phyloP scores from a whole-genome alignment of 1,140 invertebrate species.

The Zaprionus inermis region DNA sequence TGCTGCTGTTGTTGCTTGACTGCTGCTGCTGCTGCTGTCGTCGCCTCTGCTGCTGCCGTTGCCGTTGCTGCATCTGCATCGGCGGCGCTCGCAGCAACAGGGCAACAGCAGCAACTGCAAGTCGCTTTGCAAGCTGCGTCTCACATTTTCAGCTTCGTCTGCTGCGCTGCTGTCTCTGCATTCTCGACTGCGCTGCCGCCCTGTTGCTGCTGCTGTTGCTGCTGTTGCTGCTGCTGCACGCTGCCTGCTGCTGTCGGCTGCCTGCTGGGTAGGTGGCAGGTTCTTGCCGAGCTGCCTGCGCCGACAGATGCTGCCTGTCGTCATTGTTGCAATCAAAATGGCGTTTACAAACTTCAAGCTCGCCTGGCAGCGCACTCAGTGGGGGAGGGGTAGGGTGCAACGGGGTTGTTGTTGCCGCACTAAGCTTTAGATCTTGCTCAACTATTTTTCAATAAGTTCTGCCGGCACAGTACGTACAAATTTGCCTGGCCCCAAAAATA shows the following conservation, averaged over 20 bases:
- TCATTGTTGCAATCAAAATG: constrained; percentile 56
- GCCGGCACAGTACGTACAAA: constrained; percentile 39
- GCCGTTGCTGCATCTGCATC: constrained; percentile 76
- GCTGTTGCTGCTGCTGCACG: neutral
- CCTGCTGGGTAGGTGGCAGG: constrained; percentile 33
- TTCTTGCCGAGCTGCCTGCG: constrained; percentile 30
- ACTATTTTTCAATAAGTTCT: constrained; percentile 45
- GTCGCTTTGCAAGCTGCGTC: constrained; percentile 48
- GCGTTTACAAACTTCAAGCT: constrained; percentile 45
- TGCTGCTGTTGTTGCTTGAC: constrained; percentile 56
- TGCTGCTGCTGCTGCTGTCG: constrained; percentile 23
- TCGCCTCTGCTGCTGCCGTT: constrained; percentile 20
- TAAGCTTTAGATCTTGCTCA: constrained; percentile 37
- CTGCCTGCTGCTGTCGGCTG: neutral
- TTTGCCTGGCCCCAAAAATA: constrained; percentile 53
- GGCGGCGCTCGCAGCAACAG: constrained; percentile 73
- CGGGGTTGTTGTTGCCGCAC: neutral
- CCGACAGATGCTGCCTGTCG: constrained; percentile 42
- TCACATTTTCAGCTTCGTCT: neutral
- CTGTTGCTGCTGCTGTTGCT: neutral
- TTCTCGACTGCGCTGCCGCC: constrained; percentile 7
- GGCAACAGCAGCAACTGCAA: constrained; percentile 70
- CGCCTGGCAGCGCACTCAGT: neutral
- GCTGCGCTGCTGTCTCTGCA: constrained; percentile 7
- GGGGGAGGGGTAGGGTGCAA: neutral